A percentile compares a stretch with the other conserved stretches of the same genome.
Evolutionary conservation across 23 tunicate genomes (phyloP).

Genomic region (Clavelina lepadiformis): DNA sequence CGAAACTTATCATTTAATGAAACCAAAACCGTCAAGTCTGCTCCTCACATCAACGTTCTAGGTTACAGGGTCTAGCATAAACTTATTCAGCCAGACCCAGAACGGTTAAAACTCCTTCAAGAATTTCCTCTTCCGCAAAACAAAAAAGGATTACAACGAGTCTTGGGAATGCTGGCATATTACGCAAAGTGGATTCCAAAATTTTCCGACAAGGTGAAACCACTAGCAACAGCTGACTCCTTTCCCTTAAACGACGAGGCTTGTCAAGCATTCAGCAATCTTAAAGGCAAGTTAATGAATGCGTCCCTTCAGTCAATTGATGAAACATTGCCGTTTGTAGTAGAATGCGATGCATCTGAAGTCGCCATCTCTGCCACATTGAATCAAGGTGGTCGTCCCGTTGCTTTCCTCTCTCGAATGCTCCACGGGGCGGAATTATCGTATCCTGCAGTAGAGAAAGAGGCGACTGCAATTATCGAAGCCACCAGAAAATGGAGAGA

Average conservation of each 20-base stretch:
- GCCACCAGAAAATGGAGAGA: slow-evolving; percentile 28
- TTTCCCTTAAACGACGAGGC: slow-evolving; percentile 2
- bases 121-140: too few relatives aligned
- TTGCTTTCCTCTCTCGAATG: slow-evolving; percentile 15
- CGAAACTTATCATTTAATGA: background rate
- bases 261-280: background rate
- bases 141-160: too few relatives aligned
- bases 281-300: background rate
- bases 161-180: too few relatives aligned
- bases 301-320: background rate
- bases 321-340: background rate
- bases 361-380: slow-evolving; percentile 15
- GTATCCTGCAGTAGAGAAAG: slow-evolving; percentile 24
- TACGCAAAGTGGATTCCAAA: too few relatives aligned
- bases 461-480: slow-evolving; percentile 35
- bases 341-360: slow-evolving; percentile 28
- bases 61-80: background rate
- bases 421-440: background rate
- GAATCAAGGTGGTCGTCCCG: slow-evolving; percentile 32
- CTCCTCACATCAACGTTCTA: background rate
- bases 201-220: background rate
- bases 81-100: slow-evolving; percentile 1
- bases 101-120: background rate
- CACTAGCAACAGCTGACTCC: background rate
- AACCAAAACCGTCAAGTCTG: background rate